Conservation (phyloP, 2,113 vertebrate species). For the Pangasianodon hypophthalmus region DNA sequence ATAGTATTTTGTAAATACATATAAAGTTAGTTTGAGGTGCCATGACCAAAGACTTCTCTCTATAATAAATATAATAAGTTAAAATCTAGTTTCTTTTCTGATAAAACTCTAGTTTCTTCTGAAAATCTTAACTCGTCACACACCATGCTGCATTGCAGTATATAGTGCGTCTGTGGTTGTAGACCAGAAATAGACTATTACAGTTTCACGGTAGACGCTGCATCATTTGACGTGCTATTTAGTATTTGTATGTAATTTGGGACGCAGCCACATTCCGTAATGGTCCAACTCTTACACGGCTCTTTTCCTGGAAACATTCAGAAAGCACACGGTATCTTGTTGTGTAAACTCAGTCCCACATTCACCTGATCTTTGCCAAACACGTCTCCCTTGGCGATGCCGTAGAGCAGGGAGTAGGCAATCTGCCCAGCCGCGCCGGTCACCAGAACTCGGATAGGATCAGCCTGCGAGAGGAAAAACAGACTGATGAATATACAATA, state of each 20-base stretch:
- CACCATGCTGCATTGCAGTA: no score
- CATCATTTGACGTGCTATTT: neutral
- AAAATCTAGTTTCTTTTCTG: neutral
- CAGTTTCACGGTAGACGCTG: neutral
- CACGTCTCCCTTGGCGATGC: constrained; percentile 96
- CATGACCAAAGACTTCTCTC: neutral
- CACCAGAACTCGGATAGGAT: constrained; percentile 89
- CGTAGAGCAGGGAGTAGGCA: constrained; percentile 93
- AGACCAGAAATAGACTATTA: neutral
- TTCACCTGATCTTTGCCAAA: constrained; percentile 95
- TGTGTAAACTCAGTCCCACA: constrained; percentile 37
- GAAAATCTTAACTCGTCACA: no score
- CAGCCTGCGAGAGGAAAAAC: constrained; percentile 70
- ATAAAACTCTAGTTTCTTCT: neutral
- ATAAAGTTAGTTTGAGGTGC: no score
- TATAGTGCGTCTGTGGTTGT: no score
- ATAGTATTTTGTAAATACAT: no score
- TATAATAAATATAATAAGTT: neutral
- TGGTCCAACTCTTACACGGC: neutral
- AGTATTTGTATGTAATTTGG: neutral
- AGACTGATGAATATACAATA: neutral
- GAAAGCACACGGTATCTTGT: neutral
- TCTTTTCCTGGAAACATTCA: neutral
- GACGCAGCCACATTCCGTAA: neutral
- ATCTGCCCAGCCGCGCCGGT: constrained; percentile 97